phyloP scores from a whole-genome alignment of 1,140 invertebrate species.

The Ooceraea biroi region DNA sequence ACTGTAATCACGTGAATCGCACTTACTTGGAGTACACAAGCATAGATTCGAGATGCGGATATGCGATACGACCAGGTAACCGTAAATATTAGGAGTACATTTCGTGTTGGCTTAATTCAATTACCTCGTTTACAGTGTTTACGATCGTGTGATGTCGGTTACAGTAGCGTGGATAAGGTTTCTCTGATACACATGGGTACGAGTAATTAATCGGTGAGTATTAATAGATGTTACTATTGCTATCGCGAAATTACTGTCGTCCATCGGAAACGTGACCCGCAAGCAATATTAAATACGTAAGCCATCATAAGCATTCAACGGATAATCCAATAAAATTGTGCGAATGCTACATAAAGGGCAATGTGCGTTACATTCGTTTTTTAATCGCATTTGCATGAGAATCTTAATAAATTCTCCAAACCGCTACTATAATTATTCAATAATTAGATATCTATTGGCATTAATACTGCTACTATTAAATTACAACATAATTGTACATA shows the following conservation, averaged over 20 bases:
- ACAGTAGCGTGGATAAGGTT: constrained; percentile 11
- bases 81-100: constrained; percentile 54
- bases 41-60: constrained; percentile 16
- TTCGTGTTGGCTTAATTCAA: constrained; percentile 43
- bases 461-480: too few relatives aligned
- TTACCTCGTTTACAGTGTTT: constrained; percentile 46
- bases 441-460: too few relatives aligned
- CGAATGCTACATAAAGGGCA: neutral
- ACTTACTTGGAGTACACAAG: constrained; percentile 1
- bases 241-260: constrained; percentile 31
- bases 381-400: neutral
- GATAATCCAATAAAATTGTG: constrained; percentile 3
- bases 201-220: constrained; percentile 48
- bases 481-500: too few relatives aligned
- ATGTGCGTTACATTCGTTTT: neutral
- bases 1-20: neutral
- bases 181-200: constrained; percentile 13
- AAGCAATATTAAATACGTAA: constrained; percentile 21
- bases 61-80: constrained; percentile 7
- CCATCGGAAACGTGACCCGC: constrained; percentile 8
- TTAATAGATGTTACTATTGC: constrained; percentile 33
- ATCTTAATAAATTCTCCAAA: neutral
- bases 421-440: neutral
- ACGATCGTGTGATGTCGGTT: neutral
- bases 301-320: neutral